Conservation (phyloP, 2,797 vertebrate species). For the Brachyrhaphis roseni region DNA sequence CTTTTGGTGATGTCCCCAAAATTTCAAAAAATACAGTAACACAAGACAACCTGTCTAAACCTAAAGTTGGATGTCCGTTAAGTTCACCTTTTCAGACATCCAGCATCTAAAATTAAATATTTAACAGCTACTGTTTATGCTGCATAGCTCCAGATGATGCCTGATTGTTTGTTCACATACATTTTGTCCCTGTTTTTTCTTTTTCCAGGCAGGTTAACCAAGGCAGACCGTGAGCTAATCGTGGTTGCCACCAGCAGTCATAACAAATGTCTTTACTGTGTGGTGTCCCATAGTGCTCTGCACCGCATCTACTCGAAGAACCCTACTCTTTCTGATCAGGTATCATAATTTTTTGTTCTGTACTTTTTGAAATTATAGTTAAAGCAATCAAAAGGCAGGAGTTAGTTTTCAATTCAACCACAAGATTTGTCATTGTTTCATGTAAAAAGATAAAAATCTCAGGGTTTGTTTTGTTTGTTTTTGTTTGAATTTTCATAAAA, state of each 20-base stretch:
- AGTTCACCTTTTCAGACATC: not conserved
- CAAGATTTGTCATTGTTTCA: not conserved
- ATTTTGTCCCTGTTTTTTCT: not conserved
- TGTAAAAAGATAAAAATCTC: not conserved
- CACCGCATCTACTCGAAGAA: slow-evolving; percentile 90
- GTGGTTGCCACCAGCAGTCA: slow-evolving; percentile 85
- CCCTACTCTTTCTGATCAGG: slow-evolving; percentile 86
- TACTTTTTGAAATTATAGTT: not conserved
- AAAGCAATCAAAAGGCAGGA: not conserved
- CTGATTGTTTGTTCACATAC: not conserved
- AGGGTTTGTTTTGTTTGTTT: not conserved
- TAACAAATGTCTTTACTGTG: slow-evolving; percentile 87
- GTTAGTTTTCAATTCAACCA: not conserved
- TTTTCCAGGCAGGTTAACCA: slow-evolving; percentile 83
- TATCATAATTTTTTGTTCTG: slow-evolving; percentile 34
- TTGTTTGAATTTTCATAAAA: not conserved
- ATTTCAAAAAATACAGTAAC: not conserved
- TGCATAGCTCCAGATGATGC: not conserved
- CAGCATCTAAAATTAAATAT: not conserved
- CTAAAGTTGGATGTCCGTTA: not conserved
- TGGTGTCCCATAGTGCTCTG: slow-evolving; percentile 85
- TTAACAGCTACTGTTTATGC: not conserved
- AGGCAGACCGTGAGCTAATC: slow-evolving; percentile 88
- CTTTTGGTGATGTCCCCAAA: not conserved
- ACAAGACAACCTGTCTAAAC: not conserved